A percentile compares a stretch with the other conserved stretches of the same genome.
phyloP scores from a whole-genome alignment of 1,140 invertebrate genomes.

The Eupristina koningsbergeri region DNA sequence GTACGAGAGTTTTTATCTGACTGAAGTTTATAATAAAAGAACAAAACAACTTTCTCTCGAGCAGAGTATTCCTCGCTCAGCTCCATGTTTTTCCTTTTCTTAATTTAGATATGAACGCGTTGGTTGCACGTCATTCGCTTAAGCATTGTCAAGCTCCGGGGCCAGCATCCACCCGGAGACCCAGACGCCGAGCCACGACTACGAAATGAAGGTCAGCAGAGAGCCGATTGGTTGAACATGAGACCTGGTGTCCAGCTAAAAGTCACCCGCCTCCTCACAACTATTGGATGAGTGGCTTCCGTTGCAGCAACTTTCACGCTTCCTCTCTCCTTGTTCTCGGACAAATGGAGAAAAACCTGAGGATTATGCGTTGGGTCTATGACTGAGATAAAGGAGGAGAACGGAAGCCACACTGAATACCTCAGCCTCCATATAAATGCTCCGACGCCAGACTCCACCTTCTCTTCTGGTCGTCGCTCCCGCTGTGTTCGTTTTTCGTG shows the following conservation, averaged over 20 bases:
- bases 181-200: not conserved
- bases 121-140: not conserved
- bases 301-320: not conserved
- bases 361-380: not conserved
- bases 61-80: not conserved
- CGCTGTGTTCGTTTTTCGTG: not conserved
- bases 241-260: not conserved
- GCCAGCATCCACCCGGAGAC: not conserved
- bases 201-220: not conserved
- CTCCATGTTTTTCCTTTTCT: not conserved
- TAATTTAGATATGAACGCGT: slow-evolving; percentile 28
- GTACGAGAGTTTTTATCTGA: not conserved
- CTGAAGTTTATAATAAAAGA: not conserved
- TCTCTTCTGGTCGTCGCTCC: not conserved
- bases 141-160: not conserved
- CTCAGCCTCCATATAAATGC: not conserved
- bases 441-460: not conserved
- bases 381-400: not conserved
- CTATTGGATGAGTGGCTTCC: not conserved
- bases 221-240: not conserved
- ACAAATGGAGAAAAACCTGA: not conserved
- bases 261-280: not conserved
- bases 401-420: not conserved
- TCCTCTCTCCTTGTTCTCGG: not conserved
- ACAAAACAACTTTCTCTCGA: not conserved